Conservation (phyloP, 1,140 invertebrate genomes). For the Papilio machaon region DNA sequence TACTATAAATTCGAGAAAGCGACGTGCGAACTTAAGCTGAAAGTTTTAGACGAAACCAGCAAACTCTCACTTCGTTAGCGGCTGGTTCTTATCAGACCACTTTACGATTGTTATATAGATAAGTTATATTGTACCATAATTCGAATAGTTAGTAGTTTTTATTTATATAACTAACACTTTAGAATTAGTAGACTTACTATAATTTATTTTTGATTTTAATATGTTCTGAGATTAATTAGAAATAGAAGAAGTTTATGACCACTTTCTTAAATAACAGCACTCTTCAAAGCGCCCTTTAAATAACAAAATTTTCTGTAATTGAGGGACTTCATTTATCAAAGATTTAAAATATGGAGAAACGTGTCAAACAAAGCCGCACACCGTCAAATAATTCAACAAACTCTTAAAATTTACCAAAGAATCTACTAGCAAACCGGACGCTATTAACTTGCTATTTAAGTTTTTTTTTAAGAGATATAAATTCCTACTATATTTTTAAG, state of each 20-base stretch:
- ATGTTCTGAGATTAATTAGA: not conserved
- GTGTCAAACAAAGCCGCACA: too few relatives aligned
- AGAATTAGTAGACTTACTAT: conserved; percentile 5
- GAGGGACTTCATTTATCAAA: not conserved
- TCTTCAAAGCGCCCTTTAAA: not conserved
- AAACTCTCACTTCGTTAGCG: conserved; percentile 40
- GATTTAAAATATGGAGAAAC: too few relatives aligned
- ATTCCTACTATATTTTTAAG: too few relatives aligned
- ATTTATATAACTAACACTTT: conserved; percentile 11
- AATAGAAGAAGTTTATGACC: not conserved
- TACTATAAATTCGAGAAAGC: not conserved
- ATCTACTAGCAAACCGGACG: too few relatives aligned
- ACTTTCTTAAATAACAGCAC: not conserved
- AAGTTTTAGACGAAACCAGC: conserved; percentile 39
- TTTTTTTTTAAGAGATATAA: too few relatives aligned
- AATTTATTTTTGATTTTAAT: conserved; percentile 2
- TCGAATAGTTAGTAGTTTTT: not conserved
- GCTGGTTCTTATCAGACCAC: conserved; percentile 43
- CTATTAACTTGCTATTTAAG: too few relatives aligned
- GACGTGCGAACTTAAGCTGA: conserved; percentile 2
- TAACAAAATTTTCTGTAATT: too few relatives aligned
- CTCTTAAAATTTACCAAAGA: too few relatives aligned
- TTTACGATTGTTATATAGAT: conserved; percentile 45
- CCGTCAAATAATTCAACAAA: too few relatives aligned
- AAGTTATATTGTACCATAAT: conserved; percentile 40